Evolutionary conservation across 30 jellyfish, hydroid and myxozoan genomes (phyloP), one percentile per base, ranked within the genome.

Genomic region (Pelagia noctiluca): DNA sequence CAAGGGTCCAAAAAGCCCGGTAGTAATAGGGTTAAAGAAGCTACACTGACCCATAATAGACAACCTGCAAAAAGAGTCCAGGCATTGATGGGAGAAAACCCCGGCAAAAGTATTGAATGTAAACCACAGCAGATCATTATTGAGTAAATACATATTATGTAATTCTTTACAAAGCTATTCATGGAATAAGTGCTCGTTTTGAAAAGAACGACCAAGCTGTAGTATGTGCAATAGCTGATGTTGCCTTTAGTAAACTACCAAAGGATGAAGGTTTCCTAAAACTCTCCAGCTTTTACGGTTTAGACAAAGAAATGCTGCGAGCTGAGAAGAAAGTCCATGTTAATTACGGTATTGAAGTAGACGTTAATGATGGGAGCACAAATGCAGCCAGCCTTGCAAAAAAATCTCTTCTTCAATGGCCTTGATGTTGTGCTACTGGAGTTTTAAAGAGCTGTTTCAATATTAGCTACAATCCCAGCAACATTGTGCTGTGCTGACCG

Each of bases 31-130:
- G n/a, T n/a, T n/a, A n/a, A n/a, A 81, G 91, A 81, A 29, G 84
- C 91, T 63, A 35, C 71, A 63, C 0, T 81, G n/a, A 83, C 85
- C 62, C 75, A 67, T 36, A 50, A 47, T 0, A 65, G 50, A 48
- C 91, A 64, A 50, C 84, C 84, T 35, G 37, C 84, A 28, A 65
- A 67, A 5, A 29, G 77, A 22, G 25, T 11, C 1, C 91, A 64
- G 63, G 83, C 84, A 24, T 64, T 79, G 90, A 65, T 65, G 31
- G 90, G 90, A 79, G 84, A 79, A 26, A 63, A 61, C 38, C 84
- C 90, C 1, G 2, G 88, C 16, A 37, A 76, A 76, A 76, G 54
- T 32, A 23, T 54, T 26, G 88, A 54, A 76, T 54, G 21, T 32
- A 25, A 76, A 62, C 61, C 42, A 16, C 50, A 11, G 64, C 73